Conservation (phyloP, 2,888 invertebrate genomes). For the Drosophila incognita region DNA sequence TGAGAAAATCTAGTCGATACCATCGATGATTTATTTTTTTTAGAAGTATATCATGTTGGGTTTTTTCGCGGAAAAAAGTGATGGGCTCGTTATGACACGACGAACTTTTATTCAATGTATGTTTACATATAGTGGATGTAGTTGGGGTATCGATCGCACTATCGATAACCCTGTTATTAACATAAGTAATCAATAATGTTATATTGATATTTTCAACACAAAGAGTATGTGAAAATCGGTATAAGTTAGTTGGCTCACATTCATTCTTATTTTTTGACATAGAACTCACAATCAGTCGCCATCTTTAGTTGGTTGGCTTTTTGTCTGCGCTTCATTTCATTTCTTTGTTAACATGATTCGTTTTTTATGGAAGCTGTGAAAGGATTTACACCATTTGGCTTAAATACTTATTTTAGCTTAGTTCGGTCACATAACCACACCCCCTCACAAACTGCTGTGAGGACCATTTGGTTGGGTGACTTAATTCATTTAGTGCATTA, state of each 20-base stretch:
- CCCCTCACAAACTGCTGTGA: background rate
- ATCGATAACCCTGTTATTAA: too few relatives aligned
- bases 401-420: slow-evolving; percentile 52
- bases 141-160: too few relatives aligned
- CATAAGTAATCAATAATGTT: too few relatives aligned
- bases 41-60: background rate
- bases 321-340: slow-evolving; percentile 76
- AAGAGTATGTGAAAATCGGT: slow-evolving; percentile 2
- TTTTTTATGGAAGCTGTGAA: slow-evolving; percentile 61
- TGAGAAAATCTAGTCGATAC: background rate
- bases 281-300: slow-evolving; percentile 45
- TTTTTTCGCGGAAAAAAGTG: too few relatives aligned
- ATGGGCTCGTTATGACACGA: too few relatives aligned
- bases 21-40: background rate
- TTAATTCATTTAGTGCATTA: slow-evolving; percentile 73
- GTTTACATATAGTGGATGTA: too few relatives aligned
- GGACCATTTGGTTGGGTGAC: slow-evolving; percentile 34
- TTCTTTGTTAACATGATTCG: slow-evolving; percentile 74
- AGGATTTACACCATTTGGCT: slow-evolving; percentile 77
- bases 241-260: background rate
- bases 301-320: slow-evolving; percentile 46
- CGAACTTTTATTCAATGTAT: too few relatives aligned
- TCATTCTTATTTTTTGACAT: slow-evolving; percentile 7
- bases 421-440: slow-evolving; percentile 17
- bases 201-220: background rate